A percentile compares a stretch with the other conserved stretches of the same genome.
These are phyloP conservation scores for Caenorhabditis doughertyi DNA, from an alignment of 2,888 invertebrate species.

Conservation along the genomic window DNA sequence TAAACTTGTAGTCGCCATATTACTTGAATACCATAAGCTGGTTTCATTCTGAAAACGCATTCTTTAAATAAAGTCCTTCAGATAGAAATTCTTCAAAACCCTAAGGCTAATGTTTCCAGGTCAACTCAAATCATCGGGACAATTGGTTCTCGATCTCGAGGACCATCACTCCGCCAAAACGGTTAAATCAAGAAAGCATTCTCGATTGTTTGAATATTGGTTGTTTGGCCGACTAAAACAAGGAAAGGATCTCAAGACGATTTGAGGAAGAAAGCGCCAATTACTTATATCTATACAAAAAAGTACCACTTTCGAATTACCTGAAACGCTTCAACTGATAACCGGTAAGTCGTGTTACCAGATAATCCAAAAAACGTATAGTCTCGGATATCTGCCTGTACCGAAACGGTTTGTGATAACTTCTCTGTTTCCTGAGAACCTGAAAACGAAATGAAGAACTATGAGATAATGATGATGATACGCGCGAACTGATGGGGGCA, in stretches of 20 bases:
- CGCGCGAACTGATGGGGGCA: no score
- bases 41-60: slow-evolving; percentile 54
- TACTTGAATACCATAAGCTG: slow-evolving; percentile 74
- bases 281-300: not conserved
- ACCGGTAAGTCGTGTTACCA: slow-evolving; percentile 76
- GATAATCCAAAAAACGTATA: slow-evolving; percentile 66
- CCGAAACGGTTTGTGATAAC: slow-evolving; percentile 53
- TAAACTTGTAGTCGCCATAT: slow-evolving; percentile 72
- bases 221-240: not conserved
- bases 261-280: not conserved
- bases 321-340: slow-evolving; percentile 72
- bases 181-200: not conserved
- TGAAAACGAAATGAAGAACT: slow-evolving; percentile 20
- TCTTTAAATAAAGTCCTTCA: not conserved
- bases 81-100: no score
- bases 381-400: slow-evolving; percentile 51
- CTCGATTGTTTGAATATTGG: not conserved
- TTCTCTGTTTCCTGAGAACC: slow-evolving; percentile 65
- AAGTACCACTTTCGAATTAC: slow-evolving; percentile 34
- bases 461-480: no score
- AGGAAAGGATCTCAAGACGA: not conserved
- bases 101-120: no score
- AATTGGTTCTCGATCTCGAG: not conserved
- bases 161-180: not conserved
- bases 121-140: no score